A percentile compares a stretch with the other conserved stretches of the same genome.
Conservation (phyloP, 2,888 invertebrate species). For the Drymonia ruficornis region DNA sequence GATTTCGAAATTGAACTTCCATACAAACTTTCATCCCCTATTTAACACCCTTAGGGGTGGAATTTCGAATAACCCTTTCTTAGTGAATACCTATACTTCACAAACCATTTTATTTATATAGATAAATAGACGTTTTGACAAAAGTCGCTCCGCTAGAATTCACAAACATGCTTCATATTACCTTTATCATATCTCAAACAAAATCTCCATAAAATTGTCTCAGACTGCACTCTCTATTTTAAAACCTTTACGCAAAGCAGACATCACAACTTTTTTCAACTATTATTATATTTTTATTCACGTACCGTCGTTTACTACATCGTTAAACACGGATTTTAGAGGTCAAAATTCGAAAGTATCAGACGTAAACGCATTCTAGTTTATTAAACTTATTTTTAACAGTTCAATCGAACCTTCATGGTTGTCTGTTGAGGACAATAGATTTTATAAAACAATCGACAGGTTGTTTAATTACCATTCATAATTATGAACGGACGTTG, state of each 20-base stretch:
- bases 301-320: constrained; percentile 46
- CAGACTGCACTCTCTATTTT: background rate
- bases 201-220: too few species aligned
- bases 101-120: too few species aligned
- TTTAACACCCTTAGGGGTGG: too few species aligned
- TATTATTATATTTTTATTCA: constrained; percentile 53
- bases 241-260: background rate
- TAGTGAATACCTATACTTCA: too few species aligned
- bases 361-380: constrained; percentile 53
- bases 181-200: background rate
- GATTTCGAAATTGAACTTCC: too few species aligned
- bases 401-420: constrained; percentile 57
- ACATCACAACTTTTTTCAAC: constrained; percentile 3
- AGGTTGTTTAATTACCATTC: constrained; percentile 62
- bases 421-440: constrained; percentile 58
- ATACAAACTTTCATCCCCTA: too few species aligned
- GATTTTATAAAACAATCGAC: constrained; percentile 56
- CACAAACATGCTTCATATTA: too few species aligned
- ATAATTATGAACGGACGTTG: constrained; percentile 65
- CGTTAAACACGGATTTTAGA: constrained; percentile 75
- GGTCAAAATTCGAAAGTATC: constrained; percentile 78
- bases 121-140: too few species aligned
- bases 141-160: too few species aligned
- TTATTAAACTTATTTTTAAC: constrained; percentile 54
- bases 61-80: too few species aligned